Conservation (phyloP, 2,113 vertebrate species). For the Poeciliopsis occidentalis region DNA sequence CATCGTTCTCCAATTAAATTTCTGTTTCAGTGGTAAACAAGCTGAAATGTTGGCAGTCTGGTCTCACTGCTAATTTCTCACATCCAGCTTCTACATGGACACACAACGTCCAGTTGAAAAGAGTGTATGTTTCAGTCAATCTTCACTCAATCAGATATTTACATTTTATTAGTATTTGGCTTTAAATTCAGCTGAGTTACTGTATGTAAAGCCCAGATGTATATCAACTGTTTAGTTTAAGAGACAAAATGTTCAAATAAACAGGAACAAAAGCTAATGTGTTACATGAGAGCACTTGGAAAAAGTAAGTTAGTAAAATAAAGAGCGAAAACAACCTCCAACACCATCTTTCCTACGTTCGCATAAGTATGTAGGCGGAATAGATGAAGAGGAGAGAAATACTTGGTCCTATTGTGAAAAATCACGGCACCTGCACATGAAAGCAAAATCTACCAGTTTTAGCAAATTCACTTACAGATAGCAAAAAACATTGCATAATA, state of each 20-base stretch:
- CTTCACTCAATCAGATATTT: neutral
- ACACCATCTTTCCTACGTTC: neutral
- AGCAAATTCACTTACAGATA: neutral
- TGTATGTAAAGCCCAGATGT: too few relatives aligned
- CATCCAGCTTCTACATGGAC: too few relatives aligned
- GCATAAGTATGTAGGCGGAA: neutral
- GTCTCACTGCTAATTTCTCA: neutral
- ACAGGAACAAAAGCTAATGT: neutral
- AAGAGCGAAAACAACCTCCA: neutral
- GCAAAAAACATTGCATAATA: neutral
- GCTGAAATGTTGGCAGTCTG: slow-evolving; percentile 16
- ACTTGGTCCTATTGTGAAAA: neutral
- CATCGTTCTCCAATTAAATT: slow-evolving; percentile 46
- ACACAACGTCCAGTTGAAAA: neutral
- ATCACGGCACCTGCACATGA: too few relatives aligned
- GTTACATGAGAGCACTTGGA: neutral
- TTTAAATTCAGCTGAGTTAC: neutral
- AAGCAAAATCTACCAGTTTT: neutral
- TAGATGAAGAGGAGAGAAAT: neutral
- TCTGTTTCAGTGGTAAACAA: slow-evolving; percentile 42
- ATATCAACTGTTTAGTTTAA: neutral
- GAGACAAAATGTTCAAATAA: neutral
- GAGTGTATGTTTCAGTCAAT: neutral
- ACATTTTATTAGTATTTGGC: neutral
- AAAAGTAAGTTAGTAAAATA: neutral